phyloP scores from a whole-genome alignment of 1,140 invertebrate genomes.

The Drosophila bocqueti region DNA sequence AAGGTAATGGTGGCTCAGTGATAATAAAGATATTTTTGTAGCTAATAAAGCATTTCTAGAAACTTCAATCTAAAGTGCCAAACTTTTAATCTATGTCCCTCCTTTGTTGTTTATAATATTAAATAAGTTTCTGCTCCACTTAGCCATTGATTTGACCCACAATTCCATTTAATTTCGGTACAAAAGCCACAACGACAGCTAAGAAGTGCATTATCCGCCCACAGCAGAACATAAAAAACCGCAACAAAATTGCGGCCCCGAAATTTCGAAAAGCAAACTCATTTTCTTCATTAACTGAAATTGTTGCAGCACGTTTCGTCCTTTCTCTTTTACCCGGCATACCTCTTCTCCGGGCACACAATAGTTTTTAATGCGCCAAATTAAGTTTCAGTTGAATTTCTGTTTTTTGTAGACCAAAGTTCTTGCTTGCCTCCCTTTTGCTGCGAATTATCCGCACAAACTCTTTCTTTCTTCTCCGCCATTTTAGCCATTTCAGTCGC shows the following conservation, averaged over 20 bases:
- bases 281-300: conserved; percentile 67
- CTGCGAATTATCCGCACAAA: conserved; percentile 60
- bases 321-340: conserved; percentile 11
- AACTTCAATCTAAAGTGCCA: background rate
- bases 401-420: conserved; percentile 12
- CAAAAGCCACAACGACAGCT: conserved; percentile 3
- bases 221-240: conserved; percentile 23
- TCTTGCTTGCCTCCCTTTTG: conserved; percentile 5
- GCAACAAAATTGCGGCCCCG: conserved; percentile 25
- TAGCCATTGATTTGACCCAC: conserved; percentile 36
- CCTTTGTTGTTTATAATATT: background rate
- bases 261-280: conserved; percentile 46
- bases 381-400: conserved; percentile 63
- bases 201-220: conserved; percentile 33
- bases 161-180: conserved; percentile 45
- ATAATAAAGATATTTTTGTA: conserved; percentile 15
- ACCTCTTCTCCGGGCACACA: conserved; percentile 35
- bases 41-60: background rate
- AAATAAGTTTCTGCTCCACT: background rate
- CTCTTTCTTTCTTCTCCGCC: conserved; percentile 40
- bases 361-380: conserved; percentile 80
- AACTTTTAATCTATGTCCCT: background rate
- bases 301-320: conserved; percentile 58
- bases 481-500: conserved; percentile 7
- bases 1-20: conserved; percentile 10